phyloP scores from a whole-genome alignment of 2,113 vertebrate genomes.

The Paracanthobrama guichenoti region DNA sequence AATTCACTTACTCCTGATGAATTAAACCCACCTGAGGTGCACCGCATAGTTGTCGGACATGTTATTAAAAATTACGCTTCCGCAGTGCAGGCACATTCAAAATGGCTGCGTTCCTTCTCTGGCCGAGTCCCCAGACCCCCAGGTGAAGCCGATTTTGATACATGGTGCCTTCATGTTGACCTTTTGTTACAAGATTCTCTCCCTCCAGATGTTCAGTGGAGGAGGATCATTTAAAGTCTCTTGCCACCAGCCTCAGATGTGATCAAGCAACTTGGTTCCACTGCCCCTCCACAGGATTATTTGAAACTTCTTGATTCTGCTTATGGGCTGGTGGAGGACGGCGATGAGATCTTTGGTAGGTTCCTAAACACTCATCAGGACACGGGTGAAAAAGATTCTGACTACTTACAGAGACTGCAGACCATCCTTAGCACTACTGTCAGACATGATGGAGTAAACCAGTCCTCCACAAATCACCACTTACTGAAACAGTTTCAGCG shows the following conservation, averaged over 20 bases:
- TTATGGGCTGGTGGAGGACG: constrained; percentile 44
- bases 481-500: background rate
- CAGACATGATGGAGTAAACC: background rate
- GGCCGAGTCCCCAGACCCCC: background rate
- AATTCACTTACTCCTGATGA: background rate
- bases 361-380: background rate
- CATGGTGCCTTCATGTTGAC: constrained; percentile 37
- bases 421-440: background rate
- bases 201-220: background rate
- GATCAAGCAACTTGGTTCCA: constrained; percentile 26
- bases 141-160: constrained; percentile 34
- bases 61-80: background rate
- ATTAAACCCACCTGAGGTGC: background rate
- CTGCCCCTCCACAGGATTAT: constrained; percentile 22
- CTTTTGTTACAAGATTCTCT: constrained; percentile 29
- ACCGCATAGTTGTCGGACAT: constrained; percentile 17
- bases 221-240: constrained; percentile 32
- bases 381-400: background rate
- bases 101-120: constrained; percentile 13
- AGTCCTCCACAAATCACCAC: background rate
- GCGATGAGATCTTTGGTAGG: constrained; percentile 43
- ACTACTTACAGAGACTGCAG: background rate
- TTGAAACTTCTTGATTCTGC: constrained; percentile 36
- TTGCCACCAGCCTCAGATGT: constrained; percentile 42
- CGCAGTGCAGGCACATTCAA: background rate